Evolutionary conservation across 2,888 invertebrate genomes (phyloP), one percentile per base, ranked within the genome.

Genomic region (Chymomyza procnemis): DNA sequence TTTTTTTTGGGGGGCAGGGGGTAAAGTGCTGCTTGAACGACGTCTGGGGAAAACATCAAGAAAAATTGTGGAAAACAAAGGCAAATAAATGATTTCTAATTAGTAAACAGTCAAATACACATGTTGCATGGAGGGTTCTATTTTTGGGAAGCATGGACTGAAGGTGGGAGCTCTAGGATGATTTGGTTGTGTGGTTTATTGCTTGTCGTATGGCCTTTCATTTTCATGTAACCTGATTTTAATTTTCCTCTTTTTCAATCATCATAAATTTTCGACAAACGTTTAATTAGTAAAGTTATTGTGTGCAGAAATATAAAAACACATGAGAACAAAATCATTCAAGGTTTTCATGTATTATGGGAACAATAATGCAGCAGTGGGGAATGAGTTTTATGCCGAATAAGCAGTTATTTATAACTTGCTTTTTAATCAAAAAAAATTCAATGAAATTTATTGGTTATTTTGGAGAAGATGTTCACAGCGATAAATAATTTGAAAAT

Each of bases 101-200:
- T 86, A 86, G 73, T 73, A 73, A 82, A 69, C 76, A 80, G 85
- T 86, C 76, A 80, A 72, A 67, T 63, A 60, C 86, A 80, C 73
- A 71, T 80, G 80, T 73, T 80, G 61, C 75, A 12, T 3, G 12
- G 12, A 9, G 9, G 34, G 3, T 12, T 41, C 12, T 12, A 12
- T 34, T 41, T 41, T 34, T 34, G n/a, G n/a, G n/a, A n/a, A n/a
- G n/a, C n/a, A n/a, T 34, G 4, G 12, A 9, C 5, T 34, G 6
- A 12, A 5, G 34, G 6, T 41, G 12, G 34, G 2, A 2, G 12
- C 2, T 14, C 34, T 12, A 5, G 34, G 3, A 54, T 9, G 6
- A 3, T 12, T 12, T 12, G 34, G 12, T 19, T 9, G 9, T 54
- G 12, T 54, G 54, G 6, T 54, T 54, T 54, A 54, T 54, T 3